These are phyloP conservation scores for Eudyptes chrysolophus DNA, from an alignment of 2,113 vertebrate genomes.

Conservation along the genomic window DNA sequence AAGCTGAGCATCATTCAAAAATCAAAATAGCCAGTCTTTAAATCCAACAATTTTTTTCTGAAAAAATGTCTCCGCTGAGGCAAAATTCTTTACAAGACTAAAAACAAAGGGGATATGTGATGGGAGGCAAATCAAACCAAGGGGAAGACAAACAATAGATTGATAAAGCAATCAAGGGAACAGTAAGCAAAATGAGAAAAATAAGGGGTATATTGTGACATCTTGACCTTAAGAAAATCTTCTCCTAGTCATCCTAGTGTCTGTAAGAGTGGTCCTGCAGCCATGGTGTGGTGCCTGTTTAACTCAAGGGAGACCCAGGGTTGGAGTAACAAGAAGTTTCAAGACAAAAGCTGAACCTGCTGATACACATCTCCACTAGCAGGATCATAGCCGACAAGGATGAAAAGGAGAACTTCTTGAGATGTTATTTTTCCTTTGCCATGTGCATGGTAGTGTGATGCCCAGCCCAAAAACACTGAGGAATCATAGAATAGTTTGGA, in stretches of 20 bases:
- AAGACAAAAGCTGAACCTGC: background rate
- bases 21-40: background rate
- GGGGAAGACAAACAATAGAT: background rate
- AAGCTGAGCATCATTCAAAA: background rate
- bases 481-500: too few relatives aligned
- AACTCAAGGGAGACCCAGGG: background rate
- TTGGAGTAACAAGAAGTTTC: background rate
- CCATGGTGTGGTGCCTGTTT: background rate
- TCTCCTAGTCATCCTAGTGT: background rate
- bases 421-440: background rate
- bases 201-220: background rate
- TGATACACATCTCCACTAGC: background rate
- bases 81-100: background rate
- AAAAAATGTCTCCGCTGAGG: background rate
- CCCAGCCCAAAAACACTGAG: background rate
- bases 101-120: background rate
- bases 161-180: background rate
- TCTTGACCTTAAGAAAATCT: background rate
- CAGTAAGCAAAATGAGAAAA: background rate
- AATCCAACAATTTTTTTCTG: background rate
- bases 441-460: rapidly evolving
- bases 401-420: background rate
- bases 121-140: background rate
- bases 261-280: background rate
- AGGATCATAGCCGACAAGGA: too few relatives aligned